phyloP scores from a whole-genome alignment of 2,888 invertebrate genomes.

The Tryphoninae sp. region DNA sequence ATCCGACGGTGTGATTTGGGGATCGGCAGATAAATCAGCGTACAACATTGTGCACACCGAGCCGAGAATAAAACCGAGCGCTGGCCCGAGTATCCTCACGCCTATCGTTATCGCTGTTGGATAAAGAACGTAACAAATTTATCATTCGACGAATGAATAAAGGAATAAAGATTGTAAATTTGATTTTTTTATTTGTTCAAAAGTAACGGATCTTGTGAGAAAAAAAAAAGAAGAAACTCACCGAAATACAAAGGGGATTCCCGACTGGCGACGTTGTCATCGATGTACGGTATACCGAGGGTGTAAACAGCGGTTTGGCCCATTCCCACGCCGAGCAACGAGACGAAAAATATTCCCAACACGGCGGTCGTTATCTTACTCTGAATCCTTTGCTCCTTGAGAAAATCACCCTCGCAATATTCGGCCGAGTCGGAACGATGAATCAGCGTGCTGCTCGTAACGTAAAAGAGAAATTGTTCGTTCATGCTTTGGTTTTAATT shows the following conservation, averaged over 20 bases:
- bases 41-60: constrained; percentile 94
- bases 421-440: constrained; percentile 71
- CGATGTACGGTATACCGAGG: constrained; percentile 95
- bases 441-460: constrained; percentile 63
- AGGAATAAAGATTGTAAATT: neutral
- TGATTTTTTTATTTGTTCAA: too few species aligned
- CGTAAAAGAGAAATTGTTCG: neutral
- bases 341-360: constrained; percentile 93
- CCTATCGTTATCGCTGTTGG: constrained; percentile 93
- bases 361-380: constrained; percentile 91
- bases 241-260: constrained; percentile 96
- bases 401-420: constrained; percentile 85
- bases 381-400: constrained; percentile 86
- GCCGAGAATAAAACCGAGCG: constrained; percentile 94
- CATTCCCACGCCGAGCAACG: constrained; percentile 93
- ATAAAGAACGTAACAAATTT: constrained; percentile 8
- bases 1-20: constrained; percentile 90
- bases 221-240: constrained; percentile 80
- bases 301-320: constrained; percentile 97
- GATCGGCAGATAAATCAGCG: constrained; percentile 89
- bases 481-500: neutral
- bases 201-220: too few species aligned
- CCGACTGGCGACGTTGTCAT: constrained; percentile 95
- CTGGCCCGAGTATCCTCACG: constrained; percentile 94
- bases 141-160: neutral